Evolutionary conservation across 2,888 invertebrate genomes (phyloP), one percentile per base, ranked within the genome.

Genomic region (Leucania comma): DNA sequence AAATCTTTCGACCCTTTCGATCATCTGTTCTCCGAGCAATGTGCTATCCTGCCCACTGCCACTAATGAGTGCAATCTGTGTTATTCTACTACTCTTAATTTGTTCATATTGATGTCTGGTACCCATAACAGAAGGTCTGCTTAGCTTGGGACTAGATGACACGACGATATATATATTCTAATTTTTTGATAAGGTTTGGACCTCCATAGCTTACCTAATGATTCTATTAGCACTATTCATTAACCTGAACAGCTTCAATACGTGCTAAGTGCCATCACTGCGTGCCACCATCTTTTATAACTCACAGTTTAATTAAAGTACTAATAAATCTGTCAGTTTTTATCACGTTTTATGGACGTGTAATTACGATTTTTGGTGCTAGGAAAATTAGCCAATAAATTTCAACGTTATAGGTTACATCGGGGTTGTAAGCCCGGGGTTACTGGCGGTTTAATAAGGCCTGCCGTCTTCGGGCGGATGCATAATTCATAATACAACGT

Each of bases 381-480:
- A 57, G 54, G 72, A 63, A 82, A 83, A 86, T 85, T 78, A 81
- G 76, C 62, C 75, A 70, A 85, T 85, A 86, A 86, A 86, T 83
- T 85, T 82, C 63, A 74, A 70, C 75, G 67, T 73, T 79, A 85
- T 72, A 75, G 76, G 78, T 72, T 74, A 82, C 66, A 61, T 20
- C 56, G 64, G 62, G 75, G 71, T 67, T 73, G 59, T 69, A 81
- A 81, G 62, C 65, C 42, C 24, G 62, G 66, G 75, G 74, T 68
- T 75, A 64, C 64, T 70, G 71, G 63, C 35, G 75, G 73, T 80
- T 83, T 85, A 85, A 86, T 81, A 82, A 78, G 71, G 74, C 62
- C 72, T 42, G 38, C 75, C 73, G 59, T 75, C 69, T 75, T 71
- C 38, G 57, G 50, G 48, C 42, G 53, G 61, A 83, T 85, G 78